Percentiles rank a stretch among this genome's conserved stretches.
Evolutionary conservation across 92 coral and sea anemone genomes (phyloP).

Genomic region (Montipora capitata): DNA sequence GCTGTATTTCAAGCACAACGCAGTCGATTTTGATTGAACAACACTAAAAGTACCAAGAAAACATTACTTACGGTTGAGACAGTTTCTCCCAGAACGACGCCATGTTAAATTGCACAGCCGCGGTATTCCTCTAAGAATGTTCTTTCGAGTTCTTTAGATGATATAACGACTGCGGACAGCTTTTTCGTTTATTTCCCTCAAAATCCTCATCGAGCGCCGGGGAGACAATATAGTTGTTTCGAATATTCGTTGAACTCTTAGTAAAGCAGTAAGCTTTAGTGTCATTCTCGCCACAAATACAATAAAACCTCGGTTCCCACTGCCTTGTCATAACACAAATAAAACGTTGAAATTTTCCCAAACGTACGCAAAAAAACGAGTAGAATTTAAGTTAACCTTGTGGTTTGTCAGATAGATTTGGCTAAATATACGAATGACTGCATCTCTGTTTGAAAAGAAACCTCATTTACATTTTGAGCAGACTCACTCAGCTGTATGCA

Average conservation of each 20-base stretch:
- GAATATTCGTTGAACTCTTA: background rate
- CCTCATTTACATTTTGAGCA: conserved; percentile 65
- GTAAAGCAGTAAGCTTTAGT: conserved; percentile 3
- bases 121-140: conserved; percentile 11
- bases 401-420: conserved; percentile 16
- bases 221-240: background rate
- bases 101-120: conserved; percentile 46
- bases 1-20: background rate
- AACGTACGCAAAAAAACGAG: background rate
- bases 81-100: conserved; percentile 88
- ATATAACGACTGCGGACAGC: background rate
- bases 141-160: background rate
- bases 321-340: background rate
- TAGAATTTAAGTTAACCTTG: conserved; percentile 27
- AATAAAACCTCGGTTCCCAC: background rate
- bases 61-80: conserved; percentile 84
- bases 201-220: background rate
- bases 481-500: conserved; percentile 36
- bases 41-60: background rate
- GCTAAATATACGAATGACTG: conserved; percentile 48
- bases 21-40: conserved; percentile 9
- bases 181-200: background rate
- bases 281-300: conserved; percentile 27
- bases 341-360: background rate
- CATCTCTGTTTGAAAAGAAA: conserved; percentile 20